phyloP scores from a whole-genome alignment of 2,113 vertebrate species.

The Paramisgurnus dabryanus region DNA sequence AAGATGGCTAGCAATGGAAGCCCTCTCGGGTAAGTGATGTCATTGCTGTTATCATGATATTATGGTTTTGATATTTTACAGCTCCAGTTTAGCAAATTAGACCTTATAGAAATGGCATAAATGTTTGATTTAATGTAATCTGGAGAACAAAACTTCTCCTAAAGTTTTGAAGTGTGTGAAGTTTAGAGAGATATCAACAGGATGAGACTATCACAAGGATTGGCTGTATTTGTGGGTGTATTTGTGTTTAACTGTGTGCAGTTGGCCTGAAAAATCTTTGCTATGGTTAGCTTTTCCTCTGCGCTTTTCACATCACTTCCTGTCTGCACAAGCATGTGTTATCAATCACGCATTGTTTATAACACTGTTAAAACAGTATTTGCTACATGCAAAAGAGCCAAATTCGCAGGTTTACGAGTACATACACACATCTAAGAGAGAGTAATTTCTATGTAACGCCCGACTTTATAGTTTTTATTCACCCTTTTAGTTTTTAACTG shows the following conservation, averaged over 20 bases:
- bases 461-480: neutral
- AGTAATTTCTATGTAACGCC: neutral
- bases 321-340: neutral
- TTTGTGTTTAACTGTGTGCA: neutral
- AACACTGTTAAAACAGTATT: neutral
- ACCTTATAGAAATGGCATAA: neutral
- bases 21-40: constrained; percentile 81
- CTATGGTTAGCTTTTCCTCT: constrained; percentile 34
- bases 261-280: constrained; percentile 1
- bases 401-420: neutral
- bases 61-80: neutral
- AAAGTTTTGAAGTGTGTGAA: no score
- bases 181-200: no score
- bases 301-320: constrained; percentile 12
- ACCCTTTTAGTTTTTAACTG: no score
- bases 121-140: neutral
- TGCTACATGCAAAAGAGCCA: no score
- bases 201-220: neutral
- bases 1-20: constrained; percentile 91
- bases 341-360: neutral
- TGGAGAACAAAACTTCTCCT: neutral
- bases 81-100: neutral
- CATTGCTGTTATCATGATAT: neutral
- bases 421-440: neutral
- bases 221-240: constrained; percentile 13